phyloP scores from a whole-genome alignment of 1,140 invertebrate genomes.

The Anastrepha obliqua region DNA sequence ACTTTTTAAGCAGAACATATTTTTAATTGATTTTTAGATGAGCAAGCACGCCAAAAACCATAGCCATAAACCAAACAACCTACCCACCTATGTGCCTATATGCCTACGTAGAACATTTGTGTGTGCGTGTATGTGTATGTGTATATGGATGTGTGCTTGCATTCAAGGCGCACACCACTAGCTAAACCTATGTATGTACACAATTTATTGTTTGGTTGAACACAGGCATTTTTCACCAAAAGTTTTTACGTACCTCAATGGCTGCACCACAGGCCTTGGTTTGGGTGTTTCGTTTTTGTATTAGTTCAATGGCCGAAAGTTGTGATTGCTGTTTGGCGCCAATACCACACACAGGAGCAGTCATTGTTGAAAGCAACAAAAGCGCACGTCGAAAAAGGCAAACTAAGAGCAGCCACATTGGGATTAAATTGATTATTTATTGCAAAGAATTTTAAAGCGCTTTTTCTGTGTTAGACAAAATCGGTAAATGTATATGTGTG shows the following conservation, averaged over 20 bases:
- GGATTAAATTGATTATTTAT: conserved; percentile 15
- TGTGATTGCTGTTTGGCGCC: background rate
- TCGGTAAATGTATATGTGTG: background rate
- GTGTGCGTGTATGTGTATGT: background rate
- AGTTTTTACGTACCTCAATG: background rate
- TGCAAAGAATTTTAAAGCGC: background rate
- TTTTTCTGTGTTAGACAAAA: background rate
- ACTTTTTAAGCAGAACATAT: background rate
- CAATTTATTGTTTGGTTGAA: conserved; percentile 27
- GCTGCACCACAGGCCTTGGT: background rate
- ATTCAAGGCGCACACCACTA: background rate
- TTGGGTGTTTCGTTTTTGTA: background rate
- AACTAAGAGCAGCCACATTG: background rate
- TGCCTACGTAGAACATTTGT: no score
- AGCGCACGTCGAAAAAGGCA: background rate
- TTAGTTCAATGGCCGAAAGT: background rate
- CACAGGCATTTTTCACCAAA: background rate
- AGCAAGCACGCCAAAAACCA: background rate
- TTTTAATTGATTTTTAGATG: conserved; percentile 29
- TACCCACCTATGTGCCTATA: background rate
- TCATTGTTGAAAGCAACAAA: background rate
- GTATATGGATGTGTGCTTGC: background rate
- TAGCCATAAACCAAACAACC: background rate
- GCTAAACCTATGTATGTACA: background rate
- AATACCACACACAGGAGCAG: background rate